Base-by-base conservation (phyloP, 2,888 invertebrate species). In the Pristionchus mayeri region DNA sequence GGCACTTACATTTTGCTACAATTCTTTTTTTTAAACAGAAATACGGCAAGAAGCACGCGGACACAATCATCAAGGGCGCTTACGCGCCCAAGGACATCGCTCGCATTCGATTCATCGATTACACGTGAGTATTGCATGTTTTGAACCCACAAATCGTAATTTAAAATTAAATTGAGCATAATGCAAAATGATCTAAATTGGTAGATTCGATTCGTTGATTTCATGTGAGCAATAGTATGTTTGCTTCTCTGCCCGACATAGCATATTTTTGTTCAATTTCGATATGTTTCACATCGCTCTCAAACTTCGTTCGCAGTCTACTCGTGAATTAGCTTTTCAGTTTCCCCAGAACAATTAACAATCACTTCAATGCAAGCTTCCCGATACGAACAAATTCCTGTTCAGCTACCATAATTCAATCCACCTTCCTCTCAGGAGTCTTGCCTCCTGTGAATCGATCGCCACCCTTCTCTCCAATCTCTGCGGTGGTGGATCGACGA, bases 11-110 rank as follows among this genome's bases (percentile, higher is more conserved):
- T n/a, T n/a, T n/a, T n/a, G n/a, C n/a, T n/a, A n/a, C n/a, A n/a
- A n/a, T 60, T 24, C 11, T 24, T 27, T 27, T 60, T 60, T 24
- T 60, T 60, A 27, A 60, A 60, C 52, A 84, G 85, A 85, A 85
- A 63, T 85, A 85, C 85, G 85, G 85, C 24, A 78, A 85, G 67
- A 85, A 85, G 40, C 57, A 75, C 18, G 79, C 85, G 40, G 79
- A 85, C 30, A 60, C 60, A 2, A 79, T 67, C 27, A 37, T 85
- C 27, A 81, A 82, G 34, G 85, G 85, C 37, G 79, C 79, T 7
- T 85, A 78, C 48, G 79, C 79, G 1, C 85, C 85, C n/a, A 79
- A 85, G 57, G 85, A 85, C 48, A 50, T 85, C 13, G 60, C 63
- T 3, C 21, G 63, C 1, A 85, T 85, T 27, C 78, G 79, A 18